Conservation (phyloP, 2,888 invertebrate species). For the Synanthedon tipuliformis region DNA sequence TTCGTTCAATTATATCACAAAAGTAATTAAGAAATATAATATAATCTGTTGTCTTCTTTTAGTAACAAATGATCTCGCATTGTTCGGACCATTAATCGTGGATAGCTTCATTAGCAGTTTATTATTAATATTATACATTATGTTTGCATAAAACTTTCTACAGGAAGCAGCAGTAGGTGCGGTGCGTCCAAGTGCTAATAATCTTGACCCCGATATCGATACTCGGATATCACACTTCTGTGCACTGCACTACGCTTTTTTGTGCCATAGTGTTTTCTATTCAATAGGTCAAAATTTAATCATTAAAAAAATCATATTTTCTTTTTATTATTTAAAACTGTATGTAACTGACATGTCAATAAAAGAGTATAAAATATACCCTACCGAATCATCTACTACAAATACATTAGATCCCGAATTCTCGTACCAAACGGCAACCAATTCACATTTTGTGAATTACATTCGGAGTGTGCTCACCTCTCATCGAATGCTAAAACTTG, state of each 20-base stretch:
- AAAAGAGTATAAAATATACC: too few relatives aligned
- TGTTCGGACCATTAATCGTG: conserved; percentile 29
- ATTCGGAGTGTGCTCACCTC: too few relatives aligned
- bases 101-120: conserved; percentile 40
- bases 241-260: background rate
- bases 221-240: conserved; percentile 1
- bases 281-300: too few relatives aligned
- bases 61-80: conserved; percentile 24
- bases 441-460: too few relatives aligned
- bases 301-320: too few relatives aligned
- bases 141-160: conserved; percentile 51
- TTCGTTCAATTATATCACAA: conserved; percentile 12
- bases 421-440: too few relatives aligned
- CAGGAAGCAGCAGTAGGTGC: conserved; percentile 32
- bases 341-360: too few relatives aligned
- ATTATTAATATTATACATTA: conserved; percentile 18
- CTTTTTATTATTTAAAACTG: too few relatives aligned
- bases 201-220: conserved; percentile 40
- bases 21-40: conserved; percentile 13
- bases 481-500: too few relatives aligned
- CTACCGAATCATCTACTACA: too few relatives aligned
- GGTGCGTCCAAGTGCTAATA: conserved; percentile 44
- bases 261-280: background rate
- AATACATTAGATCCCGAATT: too few relatives aligned
- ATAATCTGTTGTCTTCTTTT: conserved; percentile 15